Conservation (phyloP, 2,888 invertebrate species). For the Bombyx huttoni region DNA sequence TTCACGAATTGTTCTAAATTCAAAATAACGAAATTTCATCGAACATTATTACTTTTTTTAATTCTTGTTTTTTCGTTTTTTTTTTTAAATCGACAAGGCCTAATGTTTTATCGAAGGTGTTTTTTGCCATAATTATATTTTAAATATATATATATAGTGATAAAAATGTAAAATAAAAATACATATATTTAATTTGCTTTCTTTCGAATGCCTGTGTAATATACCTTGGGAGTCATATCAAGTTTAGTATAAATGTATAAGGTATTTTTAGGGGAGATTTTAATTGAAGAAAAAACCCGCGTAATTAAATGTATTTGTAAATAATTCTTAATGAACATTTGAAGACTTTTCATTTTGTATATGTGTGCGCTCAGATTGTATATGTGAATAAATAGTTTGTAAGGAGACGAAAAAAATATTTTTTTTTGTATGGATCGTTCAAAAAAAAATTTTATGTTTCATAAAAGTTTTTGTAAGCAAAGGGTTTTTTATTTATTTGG, state of each 20-base stretch:
- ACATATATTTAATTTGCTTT: conserved; percentile 27
- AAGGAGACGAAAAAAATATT: conserved; percentile 7
- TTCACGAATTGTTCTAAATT: not conserved
- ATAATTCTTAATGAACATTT: conserved; percentile 11
- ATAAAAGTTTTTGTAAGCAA: no score
- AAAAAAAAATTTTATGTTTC: no score
- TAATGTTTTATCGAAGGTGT: conserved; percentile 4
- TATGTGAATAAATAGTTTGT: conserved; percentile 49
- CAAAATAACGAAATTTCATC: not conserved
- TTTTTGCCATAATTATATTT: not conserved
- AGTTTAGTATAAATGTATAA: conserved; percentile 18
- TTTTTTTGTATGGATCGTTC: not conserved
- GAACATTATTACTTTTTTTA: not conserved
- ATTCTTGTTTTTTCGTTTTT: no score
- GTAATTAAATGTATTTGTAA: conserved; percentile 13
- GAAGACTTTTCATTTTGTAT: conserved; percentile 32
- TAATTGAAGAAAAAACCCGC: conserved; percentile 25
- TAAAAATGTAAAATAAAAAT: conserved; percentile 6
- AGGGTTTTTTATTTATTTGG: no score
- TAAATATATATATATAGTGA: conserved; percentile 18
- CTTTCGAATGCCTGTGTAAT: conserved; percentile 57
- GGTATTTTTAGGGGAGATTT: conserved; percentile 26
- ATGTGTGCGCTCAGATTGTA: conserved; percentile 62
- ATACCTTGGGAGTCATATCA: conserved; percentile 32
- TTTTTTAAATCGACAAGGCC: conserved; percentile 3